Conservation (phyloP, 1,140 invertebrate species). For the Meloidogyne chitwoodi region DNA sequence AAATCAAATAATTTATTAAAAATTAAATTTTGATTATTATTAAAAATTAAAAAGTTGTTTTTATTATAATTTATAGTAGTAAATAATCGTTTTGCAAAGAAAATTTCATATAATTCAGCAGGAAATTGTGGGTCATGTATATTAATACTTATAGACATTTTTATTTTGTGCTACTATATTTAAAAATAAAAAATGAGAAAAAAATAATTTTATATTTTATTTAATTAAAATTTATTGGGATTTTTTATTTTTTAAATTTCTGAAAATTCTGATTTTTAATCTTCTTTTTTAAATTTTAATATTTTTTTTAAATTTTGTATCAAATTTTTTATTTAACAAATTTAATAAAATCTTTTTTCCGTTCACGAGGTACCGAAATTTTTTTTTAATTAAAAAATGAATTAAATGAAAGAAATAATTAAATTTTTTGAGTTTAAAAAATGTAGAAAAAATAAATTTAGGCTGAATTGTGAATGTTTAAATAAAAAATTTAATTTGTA, state of each 20-base stretch:
- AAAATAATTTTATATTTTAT: too few species aligned
- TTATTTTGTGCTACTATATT: background rate
- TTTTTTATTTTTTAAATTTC: too few species aligned
- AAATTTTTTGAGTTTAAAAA: background rate
- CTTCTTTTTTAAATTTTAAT: too few species aligned
- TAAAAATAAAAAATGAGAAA: too few species aligned
- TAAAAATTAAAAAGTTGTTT: background rate
- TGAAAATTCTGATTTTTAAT: too few species aligned
- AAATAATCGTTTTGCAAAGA: slow-evolving; percentile 12
- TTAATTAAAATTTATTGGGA: too few species aligned
- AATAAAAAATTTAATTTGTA: background rate
- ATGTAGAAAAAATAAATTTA: background rate
- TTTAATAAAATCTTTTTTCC: background rate
- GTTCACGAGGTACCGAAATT: background rate
- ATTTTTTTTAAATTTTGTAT: too few species aligned
- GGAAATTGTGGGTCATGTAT: slow-evolving; percentile 34
- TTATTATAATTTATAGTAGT: background rate
- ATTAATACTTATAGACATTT: slow-evolving; percentile 29
- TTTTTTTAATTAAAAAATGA: background rate
- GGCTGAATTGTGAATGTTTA: background rate
- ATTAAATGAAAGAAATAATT: background rate
- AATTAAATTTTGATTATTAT: too few species aligned
- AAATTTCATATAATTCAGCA: slow-evolving; percentile 31
- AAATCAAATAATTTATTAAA: background rate
- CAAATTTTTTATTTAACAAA: too few species aligned